Evolutionary conservation across 2,797 vertebrate genomes (phyloP), one percentile per base, ranked within the genome.

Genomic region (Botia kubotai): DNA sequence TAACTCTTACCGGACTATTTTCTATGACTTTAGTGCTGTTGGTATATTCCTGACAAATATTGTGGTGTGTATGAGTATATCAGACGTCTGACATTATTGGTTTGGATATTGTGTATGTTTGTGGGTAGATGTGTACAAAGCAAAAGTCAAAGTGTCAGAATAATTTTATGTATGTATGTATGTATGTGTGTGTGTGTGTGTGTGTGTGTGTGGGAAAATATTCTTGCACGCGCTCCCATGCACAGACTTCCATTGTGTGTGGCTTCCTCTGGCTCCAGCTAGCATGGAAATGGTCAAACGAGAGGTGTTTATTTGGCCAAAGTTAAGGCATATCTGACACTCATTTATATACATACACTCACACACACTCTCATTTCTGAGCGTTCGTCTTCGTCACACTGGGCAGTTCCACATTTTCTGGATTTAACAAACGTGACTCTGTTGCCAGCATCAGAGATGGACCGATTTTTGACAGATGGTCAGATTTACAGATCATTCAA

Each of bases 211-310:
- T 88, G 66, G 93, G 93, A 94, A 94, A 93, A 90, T 88, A 88
- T 92, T 92, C 89, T 92, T 91, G 88, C 89, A 89, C 86, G 87
- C 86, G 88, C 93, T 94, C 94, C 92, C 94, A 94, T 94, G 92
- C 90, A 82, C 90, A 90, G 91, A 79, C 87, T 85, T 89, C 92
- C 86, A 94, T 94, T 94, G 94, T 94, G 87, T 92, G 90, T 84
- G 60, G 88, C 87, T 94, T 94, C 93, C 92, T 93, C 88, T 86
- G 75, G 67, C 81, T 78, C 76, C 70, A 77, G 81, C 86, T 79
- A 81, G 74, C 80, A 80, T 86, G 74, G 85, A 84, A 86, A 81
- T 82, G 81, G 75, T 81, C 79, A 71, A 79, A 82, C 12, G 68
- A 79, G 79, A 77, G 75, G 75, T 86, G 85, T 86, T 86, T 86